Conservation (phyloP, 2,113 vertebrate genomes). For the Spea multiplicata region DNA sequence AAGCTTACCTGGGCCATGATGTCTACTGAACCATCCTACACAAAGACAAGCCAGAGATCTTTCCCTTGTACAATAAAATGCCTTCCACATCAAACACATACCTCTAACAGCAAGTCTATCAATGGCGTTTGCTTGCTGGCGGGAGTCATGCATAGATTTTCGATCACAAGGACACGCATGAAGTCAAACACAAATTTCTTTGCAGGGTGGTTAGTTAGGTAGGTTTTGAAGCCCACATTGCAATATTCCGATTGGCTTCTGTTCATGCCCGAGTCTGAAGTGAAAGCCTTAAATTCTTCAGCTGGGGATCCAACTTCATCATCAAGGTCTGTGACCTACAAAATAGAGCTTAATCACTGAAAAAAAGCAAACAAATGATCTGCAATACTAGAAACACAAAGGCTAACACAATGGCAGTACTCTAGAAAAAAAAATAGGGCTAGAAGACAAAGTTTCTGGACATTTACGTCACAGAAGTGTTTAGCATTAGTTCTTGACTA, state of each 20-base stretch:
- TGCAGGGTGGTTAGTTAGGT: constrained; percentile 95
- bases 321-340: constrained; percentile 91
- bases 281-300: constrained; percentile 94
- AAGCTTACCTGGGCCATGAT: too few species aligned
- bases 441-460: too few species aligned
- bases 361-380: too few species aligned
- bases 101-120: constrained; percentile 92
- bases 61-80: not conserved
- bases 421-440: too few species aligned
- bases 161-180: constrained; percentile 96
- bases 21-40: too few species aligned
- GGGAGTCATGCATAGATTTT: constrained; percentile 91
- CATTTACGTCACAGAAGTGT: too few species aligned
- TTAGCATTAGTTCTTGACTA: too few species aligned
- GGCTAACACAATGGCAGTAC: too few species aligned
- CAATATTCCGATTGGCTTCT: constrained; percentile 97
- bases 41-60: too few species aligned
- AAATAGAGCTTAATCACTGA: not conserved
- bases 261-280: constrained; percentile 93
- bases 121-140: constrained; percentile 95
- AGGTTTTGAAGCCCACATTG: constrained; percentile 94
- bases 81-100: constrained; percentile 52
- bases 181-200: constrained; percentile 98
- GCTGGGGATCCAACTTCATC: constrained; percentile 92
- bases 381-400: too few species aligned